phyloP scores from a whole-genome alignment of 1,140 invertebrate species.

The Odontomachus brunneus region DNA sequence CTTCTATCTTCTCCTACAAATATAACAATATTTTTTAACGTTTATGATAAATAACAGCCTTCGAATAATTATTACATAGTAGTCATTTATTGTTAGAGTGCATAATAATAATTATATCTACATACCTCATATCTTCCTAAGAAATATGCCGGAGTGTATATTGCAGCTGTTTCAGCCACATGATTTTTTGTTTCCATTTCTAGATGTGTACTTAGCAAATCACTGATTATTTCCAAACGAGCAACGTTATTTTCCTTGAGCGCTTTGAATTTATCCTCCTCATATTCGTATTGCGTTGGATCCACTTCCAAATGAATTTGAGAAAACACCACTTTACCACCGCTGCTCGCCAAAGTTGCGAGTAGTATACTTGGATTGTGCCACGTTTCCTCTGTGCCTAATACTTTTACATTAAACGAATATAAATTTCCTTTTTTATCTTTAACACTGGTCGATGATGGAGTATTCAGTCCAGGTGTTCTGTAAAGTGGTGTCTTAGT shows the following conservation, averaged over 20 bases:
- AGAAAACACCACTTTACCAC: conserved; percentile 92
- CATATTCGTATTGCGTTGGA: conserved; percentile 85
- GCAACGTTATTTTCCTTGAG: conserved; percentile 88
- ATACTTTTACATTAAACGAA: conserved; percentile 89
- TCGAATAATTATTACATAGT: not conserved
- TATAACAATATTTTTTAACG: not conserved
- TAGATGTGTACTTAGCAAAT: conserved; percentile 90
- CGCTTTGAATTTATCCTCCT: conserved; percentile 88
- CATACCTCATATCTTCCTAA: conserved; percentile 91
- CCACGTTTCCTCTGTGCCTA: conserved; percentile 94
- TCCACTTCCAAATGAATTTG: conserved; percentile 88
- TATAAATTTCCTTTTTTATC: conserved; percentile 89
- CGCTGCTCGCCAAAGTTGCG: conserved; percentile 87
- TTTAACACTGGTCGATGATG: conserved; percentile 86
- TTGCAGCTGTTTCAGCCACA: conserved; percentile 27
- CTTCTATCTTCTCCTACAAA: conserved; percentile 87
- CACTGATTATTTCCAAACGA: conserved; percentile 91
- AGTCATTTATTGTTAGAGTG: not conserved
- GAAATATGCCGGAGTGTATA: conserved; percentile 90
- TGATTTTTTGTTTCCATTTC: conserved; percentile 88
- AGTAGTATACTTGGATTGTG: conserved; percentile 92
- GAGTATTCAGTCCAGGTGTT: conserved; percentile 74
- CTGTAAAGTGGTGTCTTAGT: conserved; percentile 14
- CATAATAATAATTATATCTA: conserved; percentile 57
- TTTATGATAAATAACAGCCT: not conserved